Evolutionary conservation across 2,113 vertebrate species (phyloP), one percentile per base, ranked within the genome.

Genomic region (Puntigrus tetrazona): DNA sequence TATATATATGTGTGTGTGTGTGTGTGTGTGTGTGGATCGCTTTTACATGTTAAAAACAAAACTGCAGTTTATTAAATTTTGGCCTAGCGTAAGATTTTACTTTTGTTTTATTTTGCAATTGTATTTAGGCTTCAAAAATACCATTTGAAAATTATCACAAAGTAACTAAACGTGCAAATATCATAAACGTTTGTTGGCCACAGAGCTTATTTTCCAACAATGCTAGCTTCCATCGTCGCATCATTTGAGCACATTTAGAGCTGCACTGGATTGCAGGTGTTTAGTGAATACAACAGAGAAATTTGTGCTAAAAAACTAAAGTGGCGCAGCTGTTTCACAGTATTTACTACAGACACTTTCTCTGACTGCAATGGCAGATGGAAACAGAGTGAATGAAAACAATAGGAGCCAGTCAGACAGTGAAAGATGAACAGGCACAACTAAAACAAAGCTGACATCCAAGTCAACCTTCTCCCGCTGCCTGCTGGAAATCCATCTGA

Each of bases 401-500:
- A 22, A 43, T 29, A 81, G 36, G 25, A 18, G 50, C 22, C 13
- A 31, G 36, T 22, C 5, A 27, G 41, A 34, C 27, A 14, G 61
- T 79, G 36, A 18, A 25, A 75, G 36, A 36, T 34, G 74, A 29
- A 85, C 9, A 20, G 34, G 20, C 18, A 47, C 29, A 43, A 25
- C 8, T 80, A 18, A 29, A 61, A 47, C 14, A 45, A 67, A 61
- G 29, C 55, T 50, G 70, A 69, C n/a, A 81, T 79, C 31, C 13
- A 72, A 83, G 20, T 50, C 50, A 41, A 20, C 52, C 55, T 73
- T 86, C 78, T 76, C 20, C 25, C 52, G 74, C 76, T 67, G 82
- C 61, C 63, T 78, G 72, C 82, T 81, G 41, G 55, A 88, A 84
- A 85, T 57, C 29, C 59, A 86, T 86, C 84, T 86, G 72, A 81